Conservation (phyloP, 1,140 invertebrate species). For the Nylanderia fulva region DNA sequence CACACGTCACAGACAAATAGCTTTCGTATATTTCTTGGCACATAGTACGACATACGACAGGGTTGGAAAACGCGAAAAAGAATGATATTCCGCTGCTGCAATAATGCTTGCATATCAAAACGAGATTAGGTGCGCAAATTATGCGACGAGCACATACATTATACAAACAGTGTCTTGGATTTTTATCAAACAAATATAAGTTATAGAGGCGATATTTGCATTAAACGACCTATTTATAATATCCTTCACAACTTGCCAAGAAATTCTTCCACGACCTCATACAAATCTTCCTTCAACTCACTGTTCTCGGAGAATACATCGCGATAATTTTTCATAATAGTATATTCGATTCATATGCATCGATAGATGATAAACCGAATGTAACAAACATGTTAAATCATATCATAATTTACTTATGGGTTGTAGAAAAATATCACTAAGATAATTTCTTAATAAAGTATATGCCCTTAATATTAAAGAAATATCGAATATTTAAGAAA, state of each 20-base stretch:
- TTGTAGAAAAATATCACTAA: too few species aligned
- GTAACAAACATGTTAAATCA: too few species aligned
- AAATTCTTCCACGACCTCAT: not conserved
- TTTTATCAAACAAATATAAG: slow-evolving; percentile 5
- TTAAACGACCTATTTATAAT: not conserved
- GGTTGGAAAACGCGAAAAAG: slow-evolving; percentile 37
- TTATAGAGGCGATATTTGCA: slow-evolving; percentile 17
- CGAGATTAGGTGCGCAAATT: slow-evolving; percentile 13
- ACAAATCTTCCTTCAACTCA: slow-evolving; percentile 25
- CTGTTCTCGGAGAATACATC: not conserved
- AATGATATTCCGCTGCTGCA: not conserved
- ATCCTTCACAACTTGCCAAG: not conserved
- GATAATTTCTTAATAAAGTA: too few species aligned
- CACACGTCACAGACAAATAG: slow-evolving; percentile 34
- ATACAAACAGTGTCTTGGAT: not conserved
- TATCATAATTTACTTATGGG: too few species aligned
- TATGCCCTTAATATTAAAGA: too few species aligned
- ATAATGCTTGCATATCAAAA: slow-evolving; percentile 33
- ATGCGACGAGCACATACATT: not conserved
- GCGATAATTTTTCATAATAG: not conserved
- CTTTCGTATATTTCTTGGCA: slow-evolving; percentile 31
- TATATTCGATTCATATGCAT: not conserved
- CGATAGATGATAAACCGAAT: too few species aligned
- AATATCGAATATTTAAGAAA: not conserved
- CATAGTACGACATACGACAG: not conserved